Conservation (phyloP, 2,888 invertebrate species). For the Scrobipalpa atriplicella region DNA sequence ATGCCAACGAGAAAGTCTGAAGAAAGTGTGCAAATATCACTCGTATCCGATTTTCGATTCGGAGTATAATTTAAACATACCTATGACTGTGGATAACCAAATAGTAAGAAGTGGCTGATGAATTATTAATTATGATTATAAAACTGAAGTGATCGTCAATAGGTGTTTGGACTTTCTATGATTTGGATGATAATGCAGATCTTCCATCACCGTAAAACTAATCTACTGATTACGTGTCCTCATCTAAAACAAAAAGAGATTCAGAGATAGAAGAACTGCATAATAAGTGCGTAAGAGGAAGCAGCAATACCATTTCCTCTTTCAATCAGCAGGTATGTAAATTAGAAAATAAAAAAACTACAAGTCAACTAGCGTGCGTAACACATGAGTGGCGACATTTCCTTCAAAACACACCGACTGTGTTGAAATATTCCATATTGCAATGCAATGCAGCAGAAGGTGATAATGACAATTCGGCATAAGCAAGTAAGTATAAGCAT, state of each 20-base stretch:
- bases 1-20: constrained; percentile 67
- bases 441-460: constrained; percentile 16
- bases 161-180: neutral
- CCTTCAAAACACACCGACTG: constrained; percentile 7
- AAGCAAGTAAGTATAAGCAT: neutral
- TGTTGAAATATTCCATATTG: constrained; percentile 12
- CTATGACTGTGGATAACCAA: constrained; percentile 24
- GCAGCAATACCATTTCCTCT: constrained; percentile 10
- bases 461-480: constrained; percentile 15
- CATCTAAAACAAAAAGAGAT: neutral
- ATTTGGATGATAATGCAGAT: neutral
- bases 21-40: constrained; percentile 48
- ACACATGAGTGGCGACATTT: constrained; percentile 25
- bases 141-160: constrained; percentile 1
- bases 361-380: constrained; percentile 15
- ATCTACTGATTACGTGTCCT: too few species aligned
- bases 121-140: constrained; percentile 24
- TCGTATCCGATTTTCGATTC: constrained; percentile 29
- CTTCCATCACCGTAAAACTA: too few species aligned
- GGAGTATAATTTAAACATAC: constrained; percentile 30
- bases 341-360: constrained; percentile 10
- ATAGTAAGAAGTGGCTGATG: constrained; percentile 26
- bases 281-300: constrained; percentile 1
- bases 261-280: neutral
- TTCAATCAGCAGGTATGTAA: constrained; percentile 11